phyloP scores from a whole-genome alignment of 1,140 invertebrate species.

The Micrasema minimum region DNA sequence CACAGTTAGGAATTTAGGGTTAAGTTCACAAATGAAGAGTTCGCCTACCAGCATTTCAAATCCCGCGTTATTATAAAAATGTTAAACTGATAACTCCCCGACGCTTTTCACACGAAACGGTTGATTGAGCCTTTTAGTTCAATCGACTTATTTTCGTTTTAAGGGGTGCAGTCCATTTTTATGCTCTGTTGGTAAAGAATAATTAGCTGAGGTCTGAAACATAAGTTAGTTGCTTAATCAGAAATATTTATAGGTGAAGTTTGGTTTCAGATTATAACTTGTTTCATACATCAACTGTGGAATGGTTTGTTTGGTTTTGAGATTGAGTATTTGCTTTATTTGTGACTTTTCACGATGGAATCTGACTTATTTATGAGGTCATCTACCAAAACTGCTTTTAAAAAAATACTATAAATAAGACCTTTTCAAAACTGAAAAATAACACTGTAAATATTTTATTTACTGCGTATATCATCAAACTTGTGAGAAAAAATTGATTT shows the following conservation, averaged over 20 bases:
- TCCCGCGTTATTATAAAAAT: too few relatives aligned
- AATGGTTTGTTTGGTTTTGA: conserved; percentile 1
- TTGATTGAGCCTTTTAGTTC: background rate
- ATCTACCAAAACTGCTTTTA: background rate
- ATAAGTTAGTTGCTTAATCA: conserved; percentile 32
- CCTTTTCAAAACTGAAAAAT: too few relatives aligned
- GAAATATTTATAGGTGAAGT: conserved; percentile 26
- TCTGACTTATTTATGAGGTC: background rate
- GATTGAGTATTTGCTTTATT: background rate
- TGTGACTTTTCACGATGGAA: background rate
- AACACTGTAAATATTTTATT: too few relatives aligned
- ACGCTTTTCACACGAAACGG: background rate
- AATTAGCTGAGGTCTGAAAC: conserved; percentile 15
- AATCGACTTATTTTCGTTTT: background rate
- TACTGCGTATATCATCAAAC: too few relatives aligned
- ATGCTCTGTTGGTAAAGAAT: conserved; percentile 18
- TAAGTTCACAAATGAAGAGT: too few relatives aligned
- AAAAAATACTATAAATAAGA: too few relatives aligned
- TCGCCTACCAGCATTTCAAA: too few relatives aligned
- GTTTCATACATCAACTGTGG: conserved; percentile 17
- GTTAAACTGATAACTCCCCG: too few relatives aligned
- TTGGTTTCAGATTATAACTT: conserved; percentile 1
- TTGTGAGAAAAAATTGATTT: too few relatives aligned
- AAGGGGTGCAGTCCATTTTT: background rate
- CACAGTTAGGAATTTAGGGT: too few relatives aligned